Base-by-base conservation (phyloP, 2,888 invertebrate species). In the Idaea biselata region DNA sequence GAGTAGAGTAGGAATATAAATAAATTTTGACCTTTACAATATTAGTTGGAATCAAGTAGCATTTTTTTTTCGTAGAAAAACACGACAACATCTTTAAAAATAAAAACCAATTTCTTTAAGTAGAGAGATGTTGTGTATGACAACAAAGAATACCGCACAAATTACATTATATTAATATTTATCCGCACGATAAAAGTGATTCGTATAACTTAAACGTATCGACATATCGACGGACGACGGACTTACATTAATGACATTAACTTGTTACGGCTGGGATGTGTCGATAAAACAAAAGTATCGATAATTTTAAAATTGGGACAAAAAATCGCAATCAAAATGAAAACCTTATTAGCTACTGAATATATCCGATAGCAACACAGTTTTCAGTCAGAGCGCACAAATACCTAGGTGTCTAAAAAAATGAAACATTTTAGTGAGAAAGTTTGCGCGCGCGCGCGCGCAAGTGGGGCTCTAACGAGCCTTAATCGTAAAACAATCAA, bases 241-340 rank as follows among this genome's bases (percentile, higher is more conserved):
- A 84, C 88, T 87, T 89, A 90, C 88, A 82, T 85, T 91, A 91
- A 91, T 91, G 84, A 80, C 86, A 91, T 91, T 91, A 91, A 79
- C 83, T 70, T 56, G 62, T 31, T 84, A 89, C 87, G 76, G 88
- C 74, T 74, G 88, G 61, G 71, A 44, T 44, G 44, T 44, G 44
- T 44, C 44, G 44, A 44, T 44, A 44, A 63, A 54, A 53, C 57
- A 18, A 16, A 57, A 44, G 58, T 74, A 71, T 79, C 78, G 78
- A 76, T 67, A 64, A 58, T 60, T 54, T 57, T 16, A 31, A 33
- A 0, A 14, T 8, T 58, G 25, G 8, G 25, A 32, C 55, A 6
- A 53, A 17, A 18, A 18, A 53, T 25, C 25, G 3, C 25, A 3
- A 25, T 25, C 5, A 5, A 25, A 25, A 25, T 5, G 25, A 5